Percentiles rank a stretch among this genome's conserved stretches.
phyloP scores from a whole-genome alignment of 2,888 invertebrate species.

The Eupelmus urozonus region DNA sequence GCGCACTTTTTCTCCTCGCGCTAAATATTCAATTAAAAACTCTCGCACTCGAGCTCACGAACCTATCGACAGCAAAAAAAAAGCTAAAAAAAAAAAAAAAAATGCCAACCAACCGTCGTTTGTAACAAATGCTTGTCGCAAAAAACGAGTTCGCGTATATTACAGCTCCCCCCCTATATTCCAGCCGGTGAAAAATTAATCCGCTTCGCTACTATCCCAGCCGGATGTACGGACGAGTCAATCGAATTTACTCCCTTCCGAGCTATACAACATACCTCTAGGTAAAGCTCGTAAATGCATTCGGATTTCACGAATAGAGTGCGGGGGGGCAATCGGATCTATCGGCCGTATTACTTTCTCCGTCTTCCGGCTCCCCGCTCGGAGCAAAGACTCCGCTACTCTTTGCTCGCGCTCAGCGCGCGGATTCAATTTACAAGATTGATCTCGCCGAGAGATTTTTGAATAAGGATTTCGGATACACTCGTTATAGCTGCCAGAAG shows the following conservation, averaged over 20 bases:
- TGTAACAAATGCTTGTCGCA: no score
- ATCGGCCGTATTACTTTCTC: conserved; percentile 48
- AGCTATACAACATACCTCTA: background rate
- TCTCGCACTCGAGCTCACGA: no score
- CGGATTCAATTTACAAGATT: conserved; percentile 53
- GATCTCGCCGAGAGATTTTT: conserved; percentile 52
- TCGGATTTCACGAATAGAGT: conserved; percentile 25
- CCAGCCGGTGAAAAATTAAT: no score
- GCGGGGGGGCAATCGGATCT: conserved; percentile 45
- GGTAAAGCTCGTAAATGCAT: conserved; percentile 51
- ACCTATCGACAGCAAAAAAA: no score
- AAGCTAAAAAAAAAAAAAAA: no score
- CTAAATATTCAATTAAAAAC: conserved; percentile 54
- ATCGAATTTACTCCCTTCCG: conserved; percentile 54
- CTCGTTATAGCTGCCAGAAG: conserved; percentile 6
- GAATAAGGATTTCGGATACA: conserved; percentile 39
- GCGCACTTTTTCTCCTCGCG: background rate
- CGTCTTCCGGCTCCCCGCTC: conserved; percentile 34
- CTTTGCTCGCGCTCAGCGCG: background rate
- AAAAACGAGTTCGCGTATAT: no score
- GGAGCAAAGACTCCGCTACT: no score
- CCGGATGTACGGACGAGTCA: conserved; percentile 55
- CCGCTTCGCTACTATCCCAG: no score
- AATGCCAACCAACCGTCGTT: no score
- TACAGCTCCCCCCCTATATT: no score